Evolutionary conservation across 2,113 vertebrate species (phyloP).

Genomic region (Amblyornis subalaris): DNA sequence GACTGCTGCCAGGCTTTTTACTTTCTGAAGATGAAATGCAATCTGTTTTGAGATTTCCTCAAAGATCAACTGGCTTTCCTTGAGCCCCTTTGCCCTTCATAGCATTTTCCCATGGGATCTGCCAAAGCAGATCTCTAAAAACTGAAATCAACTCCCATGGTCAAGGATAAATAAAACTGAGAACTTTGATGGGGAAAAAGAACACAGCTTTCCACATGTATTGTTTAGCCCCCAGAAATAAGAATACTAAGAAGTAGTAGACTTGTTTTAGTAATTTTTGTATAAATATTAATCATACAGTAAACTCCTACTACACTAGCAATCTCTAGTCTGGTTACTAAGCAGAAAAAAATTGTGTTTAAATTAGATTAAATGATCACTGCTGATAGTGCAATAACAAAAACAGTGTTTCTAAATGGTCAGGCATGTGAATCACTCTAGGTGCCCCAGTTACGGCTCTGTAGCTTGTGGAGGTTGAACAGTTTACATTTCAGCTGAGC

Average conservation of each 20-base stretch:
- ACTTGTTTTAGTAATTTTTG: not conserved
- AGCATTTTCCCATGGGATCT: not conserved
- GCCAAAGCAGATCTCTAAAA: not conserved
- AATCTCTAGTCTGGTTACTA: not conserved
- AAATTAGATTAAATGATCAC: not conserved
- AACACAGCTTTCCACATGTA: not conserved
- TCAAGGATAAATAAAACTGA: not conserved
- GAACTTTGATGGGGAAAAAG: not conserved
- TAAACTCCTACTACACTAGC: not conserved
- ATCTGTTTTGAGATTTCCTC: not conserved
- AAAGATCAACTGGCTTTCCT: not conserved
- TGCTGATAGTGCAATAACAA: not conserved
- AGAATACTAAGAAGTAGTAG: not conserved
- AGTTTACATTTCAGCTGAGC: not conserved
- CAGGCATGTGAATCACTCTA: not conserved
- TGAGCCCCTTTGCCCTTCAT: not conserved
- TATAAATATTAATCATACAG: not conserved
- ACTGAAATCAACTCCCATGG: not conserved
- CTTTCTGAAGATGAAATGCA: not conserved
- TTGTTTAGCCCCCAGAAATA: not conserved
- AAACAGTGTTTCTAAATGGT: not conserved
- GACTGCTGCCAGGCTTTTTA: not conserved
- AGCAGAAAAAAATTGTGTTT: not conserved
- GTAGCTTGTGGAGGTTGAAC: not conserved
- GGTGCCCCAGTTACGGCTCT: not conserved